Evolutionary conservation across 2,797 vertebrate genomes (phyloP), one percentile per base, ranked within the genome.

Genomic region (Microctenopoma steveboyesi): DNA sequence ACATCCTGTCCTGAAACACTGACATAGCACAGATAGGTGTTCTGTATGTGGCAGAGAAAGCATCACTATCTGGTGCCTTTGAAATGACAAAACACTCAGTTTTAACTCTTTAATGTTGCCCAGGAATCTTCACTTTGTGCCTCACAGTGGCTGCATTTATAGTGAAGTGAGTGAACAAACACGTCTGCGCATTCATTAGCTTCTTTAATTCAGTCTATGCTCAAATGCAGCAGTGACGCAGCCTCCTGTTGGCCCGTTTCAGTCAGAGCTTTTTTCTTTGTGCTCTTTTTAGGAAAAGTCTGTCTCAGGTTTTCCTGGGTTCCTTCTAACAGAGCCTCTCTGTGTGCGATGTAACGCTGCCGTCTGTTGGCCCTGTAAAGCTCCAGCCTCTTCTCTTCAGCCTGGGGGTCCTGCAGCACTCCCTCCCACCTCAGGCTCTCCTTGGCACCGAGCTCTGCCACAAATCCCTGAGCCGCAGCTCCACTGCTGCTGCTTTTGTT

Each of bases 361-460:
- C 96, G 93, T 22, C 97, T 92, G 83, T 95, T 95, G 53, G 81
- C 66, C 76, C 93, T 95, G 15, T 95, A 97, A 40, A 93, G 15
- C 28, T 80, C 59, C 70, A 96, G 89, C 74, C 96, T 93, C 65
- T 94, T 91, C 43, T 93, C 91, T 78, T 97, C 96, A 1, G 94
- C 95, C 61, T 53, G 57, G 0, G 95, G 95, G 78, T 97, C 95
- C 0, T 94, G 79, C 33, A 96, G 92, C 39, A 83, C 65, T 28
- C 96, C 94, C 0, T 95, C 95, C 97, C 97, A 98, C 4, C 95
- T 90, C 61, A 97, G 93, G 50, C 94, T 96, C 65, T 96, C 88
- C 0, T 86, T 91, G 30, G 37, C 49, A 0, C 81, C 72, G 55
- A 79, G 78, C 60, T 15, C 72, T 5, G 85, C 72, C 30, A 72